These are phyloP conservation scores for Phrynocephalus versicolor DNA, from an alignment of 2,113 vertebrate species.

Conservation along the genomic window DNA sequence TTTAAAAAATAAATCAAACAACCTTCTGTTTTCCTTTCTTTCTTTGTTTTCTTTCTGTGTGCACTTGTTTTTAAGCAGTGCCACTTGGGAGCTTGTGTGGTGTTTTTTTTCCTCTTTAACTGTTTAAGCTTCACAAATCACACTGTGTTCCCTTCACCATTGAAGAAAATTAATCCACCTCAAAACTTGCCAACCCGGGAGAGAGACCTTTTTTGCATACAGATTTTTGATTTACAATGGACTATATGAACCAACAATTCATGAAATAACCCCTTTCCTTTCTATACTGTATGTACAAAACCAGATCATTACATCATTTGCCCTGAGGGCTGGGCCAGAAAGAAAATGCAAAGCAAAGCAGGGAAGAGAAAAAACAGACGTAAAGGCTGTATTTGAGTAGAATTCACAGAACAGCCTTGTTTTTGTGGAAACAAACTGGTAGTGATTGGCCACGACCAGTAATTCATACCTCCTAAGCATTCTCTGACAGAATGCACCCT, in stretches of 20 bases:
- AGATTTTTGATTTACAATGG: constrained; percentile 74
- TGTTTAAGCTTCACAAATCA: constrained; percentile 38
- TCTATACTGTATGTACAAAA: constrained; percentile 51
- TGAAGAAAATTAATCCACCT: background rate
- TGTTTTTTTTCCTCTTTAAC: constrained; percentile 41
- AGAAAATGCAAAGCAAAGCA: constrained; percentile 77
- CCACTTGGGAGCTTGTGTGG: constrained; percentile 46
- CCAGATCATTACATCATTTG: constrained; percentile 76
- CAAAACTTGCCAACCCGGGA: background rate
- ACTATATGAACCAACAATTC: constrained; percentile 53
- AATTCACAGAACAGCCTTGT: constrained; percentile 76
- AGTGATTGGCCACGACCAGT: constrained; percentile 70
- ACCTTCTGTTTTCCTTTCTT: constrained; percentile 51
- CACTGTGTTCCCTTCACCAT: background rate
- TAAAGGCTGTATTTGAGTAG: constrained; percentile 77
- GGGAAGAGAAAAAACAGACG: constrained; percentile 64
- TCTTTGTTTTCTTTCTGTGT: background rate
- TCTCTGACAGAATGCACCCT: constrained; percentile 64
- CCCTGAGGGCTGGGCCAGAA: constrained; percentile 73
- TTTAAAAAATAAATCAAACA: constrained; percentile 38
- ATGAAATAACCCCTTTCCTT: constrained; percentile 66
- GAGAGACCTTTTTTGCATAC: constrained; percentile 47
- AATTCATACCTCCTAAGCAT: constrained; percentile 70
- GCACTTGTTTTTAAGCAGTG: constrained; percentile 34
- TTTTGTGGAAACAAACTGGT: constrained; percentile 80